Evolutionary conservation across 2,113 vertebrate species (phyloP), one percentile per base, ranked within the genome.

Genomic region (Corythaixoides concolor): DNA sequence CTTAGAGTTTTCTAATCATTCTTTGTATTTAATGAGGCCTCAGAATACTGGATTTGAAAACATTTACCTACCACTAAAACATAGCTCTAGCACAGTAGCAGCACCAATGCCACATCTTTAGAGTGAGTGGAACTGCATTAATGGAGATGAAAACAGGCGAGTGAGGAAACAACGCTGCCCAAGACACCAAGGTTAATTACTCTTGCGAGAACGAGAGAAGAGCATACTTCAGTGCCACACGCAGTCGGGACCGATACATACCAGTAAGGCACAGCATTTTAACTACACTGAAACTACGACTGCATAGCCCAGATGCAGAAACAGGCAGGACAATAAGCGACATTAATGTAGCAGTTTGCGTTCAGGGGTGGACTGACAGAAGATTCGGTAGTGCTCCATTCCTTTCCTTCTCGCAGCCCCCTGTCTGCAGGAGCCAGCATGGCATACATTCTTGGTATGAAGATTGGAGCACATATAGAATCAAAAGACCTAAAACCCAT

Each of bases 401-500:
- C 37, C 45, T 37, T 27, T 22, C 26, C 35, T 32, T 32, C 52
- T 66, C 26, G 60, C 45, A 82, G 45, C 21, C 12, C 20, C n/a
- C 37, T 68, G 32, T 37, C 43, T 59, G 60, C 37, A 81, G 78
- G 14, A 81, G 68, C 21, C 16, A 35, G 13, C 14, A 22, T 2
- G 20, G 22, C 17, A 30, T 15, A 17, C 16, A 18, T n/a, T 41
- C 86, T 20, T 49, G 13, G 22, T 35, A 32, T 43, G 63, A 69
- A 58, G 28, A 49, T 0, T 33, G 45, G 27, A 28, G 45, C 62
- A 68, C 18, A 8, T 39, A 37, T 8, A 45, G 39, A 60, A 60
- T 53, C 23, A 47, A 53, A 60, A n/a, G 12, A 60, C 12, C 33
- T 55, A 23, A 68, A 75, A 24, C 1, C 0, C 0, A 0, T 59